Evolutionary conservation across 2,888 invertebrate genomes (phyloP), one percentile per base, ranked within the genome.

Genomic region (Seira ritae): DNA sequence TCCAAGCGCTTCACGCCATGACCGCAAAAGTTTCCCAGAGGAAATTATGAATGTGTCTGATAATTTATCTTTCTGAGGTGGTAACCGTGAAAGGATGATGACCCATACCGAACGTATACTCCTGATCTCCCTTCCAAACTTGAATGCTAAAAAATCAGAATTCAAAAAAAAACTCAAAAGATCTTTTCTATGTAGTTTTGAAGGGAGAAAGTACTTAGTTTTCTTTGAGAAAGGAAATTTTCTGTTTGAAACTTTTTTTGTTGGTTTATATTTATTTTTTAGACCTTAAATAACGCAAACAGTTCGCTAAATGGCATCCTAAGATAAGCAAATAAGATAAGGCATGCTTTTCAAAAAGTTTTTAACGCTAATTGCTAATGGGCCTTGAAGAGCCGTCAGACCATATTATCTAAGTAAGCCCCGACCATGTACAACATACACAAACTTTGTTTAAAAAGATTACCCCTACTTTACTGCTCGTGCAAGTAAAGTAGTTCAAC

Each of bases 11-110:
- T 65, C 20, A 55, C 65, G 55, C 68, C 46, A 69, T 50, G 74
- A 80, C 80, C 80, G 31, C 79, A 79, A 20, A 65, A 74, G 31
- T 74, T 74, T 80, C 80, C 80, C 80, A 80, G 50, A 80, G 80
- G 80, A 80, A 80, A 80, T 80, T 80, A 80, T 73, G 69, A 72
- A 72, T 69, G 80, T 65, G 73, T 60, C 69, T 80, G 80, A 74
- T 80, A 73, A 80, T 80, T 80, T 80, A 74, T 80, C 74, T 80
- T 74, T 55, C 55, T 74, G 69, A 65, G 73, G 50, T 80, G 55
- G 74, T 69, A 55, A 68, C 73, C 80, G 70, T 74, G 60, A 74
- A 73, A n/a, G 65, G 74, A 74, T 74, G 74, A 80, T 74, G 80
- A 80, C 74, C 80, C 73, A 31, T 68, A 73, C 71, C 77, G 70